Evolutionary conservation across 2,797 vertebrate genomes (phyloP), one percentile per base, ranked within the genome.

Genomic region (Eupleurogrammus muticus): DNA sequence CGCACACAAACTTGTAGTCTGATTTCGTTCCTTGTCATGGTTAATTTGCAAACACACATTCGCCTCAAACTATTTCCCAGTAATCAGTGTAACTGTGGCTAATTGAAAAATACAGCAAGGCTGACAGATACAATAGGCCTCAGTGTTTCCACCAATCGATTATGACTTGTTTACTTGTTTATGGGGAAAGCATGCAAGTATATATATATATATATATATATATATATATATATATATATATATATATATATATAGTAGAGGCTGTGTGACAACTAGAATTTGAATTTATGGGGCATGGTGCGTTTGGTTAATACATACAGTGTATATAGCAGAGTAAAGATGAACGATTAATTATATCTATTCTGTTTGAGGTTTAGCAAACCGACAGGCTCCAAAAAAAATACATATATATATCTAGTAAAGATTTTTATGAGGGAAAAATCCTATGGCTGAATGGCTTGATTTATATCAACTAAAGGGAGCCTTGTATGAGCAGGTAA

Each of bases 71-170:
- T 66, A 9, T 64, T 56, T 68, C n/a, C 47, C 55, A 60, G 16
- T 62, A 65, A 79, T 83, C 9, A 67, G 62, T 83, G 75, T 65
- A 70, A 70, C 73, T 76, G 74, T 52, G 38, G 58, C 78, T 72
- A 66, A 83, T 49, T 75, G 51, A n/a, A 40, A 73, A 55, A 58
- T 12, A 52, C 73, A 56, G 68, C 57, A 3, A 10, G 21, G 10
- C 63, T 16, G 24, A 28, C 5, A 0, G 16, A 23, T 11, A 73
- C 70, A 82, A 75, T 40, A 69, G 36, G 9, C 48, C 42, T 47
- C 9, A 75, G 68, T 81, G 75, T 79, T 6, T 3, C 19, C 10
- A 51, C 62, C 65, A 36, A 60, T 71, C 44, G 21, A 35, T 9
- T 5, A 21, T 16, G 14, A 46, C 28, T 40, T 69, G 20, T 75